Evolutionary conservation across 2,888 invertebrate genomes (phyloP).

Genomic region (Galerucella calmariensis): DNA sequence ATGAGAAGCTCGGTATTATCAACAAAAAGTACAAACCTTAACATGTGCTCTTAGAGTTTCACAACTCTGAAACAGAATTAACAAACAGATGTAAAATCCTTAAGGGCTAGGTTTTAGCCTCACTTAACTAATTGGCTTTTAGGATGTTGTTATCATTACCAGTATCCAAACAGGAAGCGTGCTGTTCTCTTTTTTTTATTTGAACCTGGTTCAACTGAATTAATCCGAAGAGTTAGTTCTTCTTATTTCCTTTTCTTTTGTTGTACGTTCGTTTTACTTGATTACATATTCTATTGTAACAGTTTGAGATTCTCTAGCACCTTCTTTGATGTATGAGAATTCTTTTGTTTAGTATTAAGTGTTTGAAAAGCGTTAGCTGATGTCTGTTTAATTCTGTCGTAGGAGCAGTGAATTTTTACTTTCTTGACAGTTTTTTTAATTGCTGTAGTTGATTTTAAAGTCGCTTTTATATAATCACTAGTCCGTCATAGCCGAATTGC

Average conservation of each 20-base stretch:
- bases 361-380: not conserved
- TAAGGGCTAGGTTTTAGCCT: conserved; percentile 16
- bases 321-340: conserved; percentile 10
- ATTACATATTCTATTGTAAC: conserved; percentile 12
- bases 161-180: conserved; percentile 13
- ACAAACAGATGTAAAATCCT: conserved; percentile 32
- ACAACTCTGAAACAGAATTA: conserved; percentile 20
- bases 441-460: too few relatives aligned
- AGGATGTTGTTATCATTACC: conserved; percentile 29
- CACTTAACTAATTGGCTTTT: conserved; percentile 34
- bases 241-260: not conserved
- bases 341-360: conserved; percentile 1
- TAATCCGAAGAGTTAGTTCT: conserved; percentile 17
- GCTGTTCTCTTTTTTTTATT: conserved; percentile 7
- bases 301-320: not conserved
- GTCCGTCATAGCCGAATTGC: too few relatives aligned
- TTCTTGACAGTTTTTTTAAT: not conserved
- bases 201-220: conserved; percentile 12
- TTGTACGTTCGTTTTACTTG: not conserved
- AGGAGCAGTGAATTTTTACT: not conserved
- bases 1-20: not conserved
- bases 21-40: not conserved
- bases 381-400: not conserved
- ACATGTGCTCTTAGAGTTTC: conserved; percentile 6
- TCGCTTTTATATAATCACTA: too few relatives aligned